Conservation (phyloP, 2,113 vertebrate species). For the Pithys albifrons region DNA sequence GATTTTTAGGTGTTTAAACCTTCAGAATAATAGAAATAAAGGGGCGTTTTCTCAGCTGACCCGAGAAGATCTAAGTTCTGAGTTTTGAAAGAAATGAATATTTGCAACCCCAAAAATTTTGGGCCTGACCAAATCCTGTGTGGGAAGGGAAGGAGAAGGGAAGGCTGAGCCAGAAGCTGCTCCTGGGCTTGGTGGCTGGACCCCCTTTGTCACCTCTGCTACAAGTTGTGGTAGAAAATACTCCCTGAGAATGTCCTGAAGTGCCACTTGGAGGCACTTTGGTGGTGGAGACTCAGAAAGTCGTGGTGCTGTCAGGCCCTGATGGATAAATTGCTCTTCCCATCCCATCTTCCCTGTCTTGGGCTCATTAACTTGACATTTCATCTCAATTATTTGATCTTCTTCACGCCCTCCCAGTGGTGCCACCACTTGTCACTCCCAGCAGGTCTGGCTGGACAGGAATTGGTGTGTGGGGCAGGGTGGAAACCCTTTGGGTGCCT, state of each 20-base stretch:
- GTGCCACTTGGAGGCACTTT: background rate
- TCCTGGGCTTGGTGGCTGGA: background rate
- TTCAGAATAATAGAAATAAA: background rate
- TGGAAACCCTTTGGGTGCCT: background rate
- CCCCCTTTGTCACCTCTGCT: background rate
- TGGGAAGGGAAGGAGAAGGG: background rate
- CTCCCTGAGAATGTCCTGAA: fast-evolving
- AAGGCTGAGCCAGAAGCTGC: background rate
- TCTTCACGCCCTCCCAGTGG: background rate
- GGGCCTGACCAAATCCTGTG: background rate
- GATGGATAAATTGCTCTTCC: background rate
- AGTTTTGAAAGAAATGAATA: background rate
- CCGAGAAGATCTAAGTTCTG: background rate
- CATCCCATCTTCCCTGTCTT: fast-evolving
- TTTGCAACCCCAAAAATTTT: background rate
- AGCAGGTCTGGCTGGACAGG: background rate
- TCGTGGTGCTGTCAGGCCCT: background rate
- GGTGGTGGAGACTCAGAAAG: fast-evolving
- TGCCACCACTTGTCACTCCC: background rate
- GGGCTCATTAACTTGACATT: background rate
- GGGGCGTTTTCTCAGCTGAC: background rate
- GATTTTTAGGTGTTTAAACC: background rate
- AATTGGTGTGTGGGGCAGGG: background rate
- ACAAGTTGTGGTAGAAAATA: fast-evolving
- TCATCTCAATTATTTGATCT: background rate